Base-by-base conservation (phyloP, 2,113 vertebrate genomes). In the Delphinapterus leucas region DNA sequence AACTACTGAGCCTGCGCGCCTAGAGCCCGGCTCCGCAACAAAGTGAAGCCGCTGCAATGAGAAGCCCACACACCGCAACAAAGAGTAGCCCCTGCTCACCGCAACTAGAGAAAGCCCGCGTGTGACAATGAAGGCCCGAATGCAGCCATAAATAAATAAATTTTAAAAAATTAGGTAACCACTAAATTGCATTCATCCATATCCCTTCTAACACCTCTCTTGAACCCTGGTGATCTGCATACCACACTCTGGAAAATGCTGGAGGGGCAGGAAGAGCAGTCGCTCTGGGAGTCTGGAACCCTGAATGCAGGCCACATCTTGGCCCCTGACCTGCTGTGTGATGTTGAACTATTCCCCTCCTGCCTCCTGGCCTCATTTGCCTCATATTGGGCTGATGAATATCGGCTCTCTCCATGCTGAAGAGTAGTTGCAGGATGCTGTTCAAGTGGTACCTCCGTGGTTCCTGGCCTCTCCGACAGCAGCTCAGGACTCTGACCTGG, bases 361-460 rank as follows among this genome's bases (percentile, higher is more conserved):
- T 26, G 6, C 68, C 33, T 38, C 49, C 23, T 3, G 11, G 18
- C 53, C 55, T 80, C 44, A 1, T n/a, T 58, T 33, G n/a, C 79
- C 58, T 74, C 18, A 2, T 44, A 0, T 4, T 33, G n/a, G 36
- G 31, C 28, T 13, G 2, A 21, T 36, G 92, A 74, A 11, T 28
- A 21, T 44, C 1, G 68, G 14, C 26, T 60, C 33, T 41, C 61
- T 83, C 25, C 2, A 36, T n/a, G 76, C 33, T 60, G 8, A 17
- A 31, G 65, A 61, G 63, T 26, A 61, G 63, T 31, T 81, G 21
- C 11, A n/a, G 44, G 71, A 36, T 13, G 49, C 23, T 6, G 2
- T 36, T 41, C 38, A 21, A 3, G 14, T 1, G 15, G 11, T 44
- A 1, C 31, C 26, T 60, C 36, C 4, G 0, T 41, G 28, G 58